Percentiles rank a stretch among this genome's conserved stretches.
phyloP scores from a whole-genome alignment of 2,888 invertebrate species.

The Metallyticus violacea region DNA sequence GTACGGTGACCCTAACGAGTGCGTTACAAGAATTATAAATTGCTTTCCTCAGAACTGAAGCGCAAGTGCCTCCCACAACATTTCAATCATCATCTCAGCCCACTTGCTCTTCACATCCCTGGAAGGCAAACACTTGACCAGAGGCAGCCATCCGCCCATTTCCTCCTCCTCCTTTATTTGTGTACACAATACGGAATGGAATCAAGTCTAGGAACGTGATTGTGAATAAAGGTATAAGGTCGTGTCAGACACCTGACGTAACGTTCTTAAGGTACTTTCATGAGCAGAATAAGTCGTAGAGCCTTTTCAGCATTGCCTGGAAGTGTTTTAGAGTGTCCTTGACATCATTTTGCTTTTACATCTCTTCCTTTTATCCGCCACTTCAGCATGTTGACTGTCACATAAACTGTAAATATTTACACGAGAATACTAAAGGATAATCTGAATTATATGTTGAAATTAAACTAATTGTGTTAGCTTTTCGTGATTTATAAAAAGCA shows the following conservation, averaged over 20 bases:
- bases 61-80: background rate
- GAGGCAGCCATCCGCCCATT: background rate
- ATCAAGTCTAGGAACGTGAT: background rate
- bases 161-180: background rate
- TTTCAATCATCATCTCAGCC: background rate
- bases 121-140: background rate
- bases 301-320: background rate
- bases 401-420: too few species aligned
- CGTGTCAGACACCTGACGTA: background rate
- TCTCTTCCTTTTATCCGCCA: too few species aligned
- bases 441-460: too few species aligned
- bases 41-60: background rate
- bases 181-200: background rate
- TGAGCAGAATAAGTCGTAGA: background rate
- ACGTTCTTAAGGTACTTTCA: background rate
- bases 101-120: background rate
- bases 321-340: background rate
- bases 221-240: background rate
- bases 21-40: background rate
- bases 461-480: too few species aligned
- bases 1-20: background rate
- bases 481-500: too few species aligned
- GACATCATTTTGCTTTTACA: background rate
- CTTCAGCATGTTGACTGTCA: too few species aligned
- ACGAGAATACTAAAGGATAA: too few species aligned